Base-by-base conservation (phyloP, 2,888 invertebrate species). In the Drosophila cyrtoloma region DNA sequence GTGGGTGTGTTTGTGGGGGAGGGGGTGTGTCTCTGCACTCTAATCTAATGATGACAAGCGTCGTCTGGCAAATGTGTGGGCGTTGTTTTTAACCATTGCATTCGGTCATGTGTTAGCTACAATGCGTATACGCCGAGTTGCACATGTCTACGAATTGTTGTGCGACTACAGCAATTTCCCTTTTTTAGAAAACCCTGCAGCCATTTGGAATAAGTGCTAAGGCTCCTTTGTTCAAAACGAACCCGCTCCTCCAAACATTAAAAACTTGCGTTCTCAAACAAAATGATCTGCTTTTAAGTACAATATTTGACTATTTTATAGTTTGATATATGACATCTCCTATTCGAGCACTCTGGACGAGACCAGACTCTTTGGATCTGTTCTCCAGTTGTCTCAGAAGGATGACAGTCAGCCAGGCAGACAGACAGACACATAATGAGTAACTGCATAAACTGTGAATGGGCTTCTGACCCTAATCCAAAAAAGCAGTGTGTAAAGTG, bases 11-110 rank as follows among this genome's bases (percentile, higher is more conserved):
- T 22, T 22, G 22, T 22, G 22, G 57, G 70, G 57, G 63, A 44
- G 55, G 50, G 58, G 60, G 44, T 67, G 63, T 70, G 63, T 71
- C 42, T 53, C 56, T 77, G 78, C 77, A 81, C 86, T 79, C 78
- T 88, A 88, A 88, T 88, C 88, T 91, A 88, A 88, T 91, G 88
- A 91, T 91, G 91, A 88, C 88, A 91, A 83, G 91, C 84, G 50
- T 79, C 71, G 79, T 82, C 79, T 79, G 80, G 70, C 69, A 79
- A 81, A 53, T 67, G 70, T 56, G 42, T 62, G 75, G 80, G 79
- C 70, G 83, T 79, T 67, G 60, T 60, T 51, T 56, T 55, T 62
- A 63, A 52, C 71, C 51, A 75, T 64, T 77, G 78, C 82, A 67
- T 44, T 77, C 62, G 77, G 47, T 44, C 66, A 52, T 51, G 33